Evolutionary conservation across 2,113 vertebrate genomes (phyloP).

Genomic region (Holacanthus passer): DNA sequence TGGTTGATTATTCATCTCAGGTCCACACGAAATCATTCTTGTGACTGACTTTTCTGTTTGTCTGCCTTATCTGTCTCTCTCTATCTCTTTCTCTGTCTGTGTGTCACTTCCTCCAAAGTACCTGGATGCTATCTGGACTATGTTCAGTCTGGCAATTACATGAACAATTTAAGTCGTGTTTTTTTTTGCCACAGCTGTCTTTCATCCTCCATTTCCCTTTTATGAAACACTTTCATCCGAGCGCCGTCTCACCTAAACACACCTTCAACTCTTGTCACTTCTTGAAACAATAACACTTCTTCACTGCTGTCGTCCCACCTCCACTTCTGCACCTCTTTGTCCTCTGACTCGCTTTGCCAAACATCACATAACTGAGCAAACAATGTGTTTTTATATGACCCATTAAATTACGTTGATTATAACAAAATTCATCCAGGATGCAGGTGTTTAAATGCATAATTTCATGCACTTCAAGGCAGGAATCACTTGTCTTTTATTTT

Average conservation of each 20-base stretch:
- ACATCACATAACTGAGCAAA: background rate
- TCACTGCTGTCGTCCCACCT: background rate
- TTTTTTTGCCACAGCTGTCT: constrained; percentile 41
- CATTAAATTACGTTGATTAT: constrained; percentile 16
- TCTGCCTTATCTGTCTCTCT: background rate
- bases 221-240: constrained; percentile 26
- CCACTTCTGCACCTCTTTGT: background rate
- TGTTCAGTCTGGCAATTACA: constrained; percentile 46
- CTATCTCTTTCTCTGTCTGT: background rate
- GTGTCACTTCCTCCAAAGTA: background rate
- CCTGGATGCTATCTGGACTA: background rate
- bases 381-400: background rate
- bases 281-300: constrained; percentile 32
- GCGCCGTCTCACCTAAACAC: constrained; percentile 33
- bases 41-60: background rate
- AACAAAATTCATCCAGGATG: background rate
- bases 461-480: constrained; percentile 24
- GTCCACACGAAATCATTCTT: background rate
- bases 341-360: constrained; percentile 21
- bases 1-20: background rate
- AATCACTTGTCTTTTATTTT: constrained; percentile 38
- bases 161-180: constrained; percentile 48
- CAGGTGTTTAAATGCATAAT: constrained; percentile 21
- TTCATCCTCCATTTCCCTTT: constrained; percentile 67
- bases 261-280: constrained; percentile 41